Percentiles rank a stretch among this genome's conserved stretches.
phyloP scores from a whole-genome alignment of 2,113 vertebrate genomes.

The Meleagris gallopavo region DNA sequence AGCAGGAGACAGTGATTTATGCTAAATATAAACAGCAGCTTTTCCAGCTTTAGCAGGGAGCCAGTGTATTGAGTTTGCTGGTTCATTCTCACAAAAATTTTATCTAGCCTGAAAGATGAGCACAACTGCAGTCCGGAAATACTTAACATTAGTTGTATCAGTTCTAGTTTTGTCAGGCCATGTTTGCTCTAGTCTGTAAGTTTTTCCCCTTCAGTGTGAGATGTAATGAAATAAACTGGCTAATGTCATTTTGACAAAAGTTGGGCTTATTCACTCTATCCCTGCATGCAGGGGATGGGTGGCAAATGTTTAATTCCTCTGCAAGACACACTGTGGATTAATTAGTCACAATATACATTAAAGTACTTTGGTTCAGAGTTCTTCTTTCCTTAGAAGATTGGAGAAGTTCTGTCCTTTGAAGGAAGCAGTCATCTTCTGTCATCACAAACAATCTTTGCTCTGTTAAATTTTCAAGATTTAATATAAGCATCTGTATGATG shows the following conservation, averaged over 20 bases:
- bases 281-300: not conserved
- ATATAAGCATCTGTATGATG: not conserved
- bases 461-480: not conserved
- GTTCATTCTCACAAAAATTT: not conserved
- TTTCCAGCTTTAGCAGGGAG: not conserved
- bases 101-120: not conserved
- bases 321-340: not conserved
- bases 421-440: not conserved
- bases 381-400: not conserved
- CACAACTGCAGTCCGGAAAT: not conserved
- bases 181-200: not conserved
- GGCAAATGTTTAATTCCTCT: not conserved
- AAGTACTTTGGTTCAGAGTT: not conserved
- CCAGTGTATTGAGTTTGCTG: not conserved
- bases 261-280: not conserved
- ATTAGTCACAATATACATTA: not conserved
- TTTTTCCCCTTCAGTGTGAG: not conserved
- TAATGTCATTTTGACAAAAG: not conserved
- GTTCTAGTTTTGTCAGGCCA: not conserved
- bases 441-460: not conserved
- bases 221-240: not conserved
- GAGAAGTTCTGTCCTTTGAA: not conserved
- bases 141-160: not conserved
- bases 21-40: not conserved
- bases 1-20: constrained; percentile 40